Evolutionary conservation across 2,113 vertebrate species (phyloP).

Genomic region (Gallinago jamesoni): DNA sequence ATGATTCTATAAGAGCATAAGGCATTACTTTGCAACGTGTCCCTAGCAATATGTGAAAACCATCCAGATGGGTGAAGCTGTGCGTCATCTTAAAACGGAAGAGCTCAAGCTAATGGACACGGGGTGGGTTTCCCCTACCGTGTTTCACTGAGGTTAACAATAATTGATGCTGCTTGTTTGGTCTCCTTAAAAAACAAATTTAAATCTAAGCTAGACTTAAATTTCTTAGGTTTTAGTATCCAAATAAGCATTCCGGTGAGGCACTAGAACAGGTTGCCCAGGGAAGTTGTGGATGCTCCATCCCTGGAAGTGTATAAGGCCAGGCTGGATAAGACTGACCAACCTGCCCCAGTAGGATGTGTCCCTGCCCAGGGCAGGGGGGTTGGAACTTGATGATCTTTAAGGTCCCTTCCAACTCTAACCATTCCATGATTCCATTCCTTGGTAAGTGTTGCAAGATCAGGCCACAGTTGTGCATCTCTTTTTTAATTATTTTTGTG

Average conservation of each 20-base stretch:
- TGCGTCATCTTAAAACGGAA: accelerated
- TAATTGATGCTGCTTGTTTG: background rate
- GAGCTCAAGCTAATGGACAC: background rate
- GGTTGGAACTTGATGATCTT: no score
- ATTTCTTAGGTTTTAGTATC: background rate
- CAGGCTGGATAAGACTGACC: no score
- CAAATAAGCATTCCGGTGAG: background rate
- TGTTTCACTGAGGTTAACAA: background rate
- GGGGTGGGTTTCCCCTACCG: background rate
- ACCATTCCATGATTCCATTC: background rate
- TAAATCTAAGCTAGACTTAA: background rate
- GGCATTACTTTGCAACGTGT: background rate
- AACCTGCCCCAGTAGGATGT: no score
- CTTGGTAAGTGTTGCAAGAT: background rate
- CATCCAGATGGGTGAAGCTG: background rate
- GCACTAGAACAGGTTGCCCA: no score
- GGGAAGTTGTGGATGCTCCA: no score
- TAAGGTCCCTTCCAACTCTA: no score
- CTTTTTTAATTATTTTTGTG: background rate
- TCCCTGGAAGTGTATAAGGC: no score
- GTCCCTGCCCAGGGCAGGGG: no score
- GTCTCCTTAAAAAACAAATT: background rate
- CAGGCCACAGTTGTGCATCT: background rate
- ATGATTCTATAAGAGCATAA: background rate
- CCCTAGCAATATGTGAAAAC: background rate